Percentiles rank a stretch among this genome's conserved stretches.
Evolutionary conservation across 2,888 invertebrate genomes (phyloP).

Genomic region (Ariolimax columbianus): DNA sequence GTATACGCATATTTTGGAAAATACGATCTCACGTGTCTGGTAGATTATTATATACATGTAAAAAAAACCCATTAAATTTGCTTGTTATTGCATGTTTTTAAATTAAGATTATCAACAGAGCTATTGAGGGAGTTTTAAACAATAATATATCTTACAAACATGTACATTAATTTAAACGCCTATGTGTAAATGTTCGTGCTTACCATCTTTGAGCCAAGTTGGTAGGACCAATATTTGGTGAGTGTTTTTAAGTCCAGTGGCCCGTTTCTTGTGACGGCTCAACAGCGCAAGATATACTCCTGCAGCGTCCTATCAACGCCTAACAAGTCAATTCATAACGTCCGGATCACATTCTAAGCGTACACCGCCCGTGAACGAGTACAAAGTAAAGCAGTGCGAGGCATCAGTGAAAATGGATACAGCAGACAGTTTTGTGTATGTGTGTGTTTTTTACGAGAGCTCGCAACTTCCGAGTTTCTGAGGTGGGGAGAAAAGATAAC

Average conservation of each 20-base stretch:
- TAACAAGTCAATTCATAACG: background rate
- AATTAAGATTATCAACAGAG: no score
- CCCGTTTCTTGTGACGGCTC: background rate
- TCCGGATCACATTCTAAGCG: background rate
- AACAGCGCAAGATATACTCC: background rate
- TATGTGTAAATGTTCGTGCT: background rate
- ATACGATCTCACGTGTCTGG: no score
- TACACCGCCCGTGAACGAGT: background rate
- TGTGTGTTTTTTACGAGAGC: no score
- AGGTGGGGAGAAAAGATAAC: background rate
- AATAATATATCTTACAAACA: no score
- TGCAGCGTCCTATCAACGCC: background rate
- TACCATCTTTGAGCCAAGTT: constrained; percentile 5
- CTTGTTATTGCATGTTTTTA: no score
- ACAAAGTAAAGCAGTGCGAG: background rate
- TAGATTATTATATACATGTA: no score
- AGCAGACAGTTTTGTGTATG: background rate
- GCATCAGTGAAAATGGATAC: background rate
- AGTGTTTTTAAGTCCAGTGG: background rate
- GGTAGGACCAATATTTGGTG: background rate
- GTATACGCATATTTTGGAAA: no score
- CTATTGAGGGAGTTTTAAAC: no score
- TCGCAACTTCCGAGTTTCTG: background rate
- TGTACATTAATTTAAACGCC: background rate
- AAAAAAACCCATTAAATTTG: no score